phyloP scores from a whole-genome alignment of 1,140 invertebrate species.

The Tyrophagus putrescentiae region DNA sequence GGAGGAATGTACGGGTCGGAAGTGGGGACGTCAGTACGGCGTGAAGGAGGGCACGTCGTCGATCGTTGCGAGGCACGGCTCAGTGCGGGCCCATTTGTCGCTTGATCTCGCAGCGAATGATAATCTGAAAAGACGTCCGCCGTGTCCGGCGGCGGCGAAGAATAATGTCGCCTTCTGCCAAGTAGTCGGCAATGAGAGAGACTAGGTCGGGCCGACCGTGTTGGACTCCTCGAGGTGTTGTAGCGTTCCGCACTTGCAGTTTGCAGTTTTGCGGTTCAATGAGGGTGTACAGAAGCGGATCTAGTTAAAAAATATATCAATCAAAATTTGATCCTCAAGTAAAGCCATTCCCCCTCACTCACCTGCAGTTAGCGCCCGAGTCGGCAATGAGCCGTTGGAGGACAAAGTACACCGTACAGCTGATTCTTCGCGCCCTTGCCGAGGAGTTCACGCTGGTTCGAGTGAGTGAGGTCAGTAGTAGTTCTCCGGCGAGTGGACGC shows the following conservation, averaged over 20 bases:
- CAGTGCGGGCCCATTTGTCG: no score
- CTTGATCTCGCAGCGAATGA: background rate
- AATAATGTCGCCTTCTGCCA: background rate
- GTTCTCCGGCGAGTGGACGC: background rate
- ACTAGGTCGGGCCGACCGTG: background rate
- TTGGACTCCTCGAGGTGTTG: background rate
- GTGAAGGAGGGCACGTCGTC: conserved; percentile 25
- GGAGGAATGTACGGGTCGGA: background rate
- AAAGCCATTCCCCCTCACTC: no score
- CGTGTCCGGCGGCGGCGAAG: background rate
- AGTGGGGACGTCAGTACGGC: conserved; percentile 8
- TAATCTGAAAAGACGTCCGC: background rate
- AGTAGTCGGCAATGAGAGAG: background rate
- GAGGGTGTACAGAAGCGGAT: background rate
- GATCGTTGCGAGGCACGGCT: conserved; percentile 20
- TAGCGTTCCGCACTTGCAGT: background rate
- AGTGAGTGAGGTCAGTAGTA: background rate
- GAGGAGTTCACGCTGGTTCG: background rate
- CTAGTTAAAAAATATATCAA: background rate
- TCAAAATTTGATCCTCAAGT: background rate
- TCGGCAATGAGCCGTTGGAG: background rate
- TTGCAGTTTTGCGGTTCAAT: background rate
- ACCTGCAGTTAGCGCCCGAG: background rate
- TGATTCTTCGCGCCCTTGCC: background rate
- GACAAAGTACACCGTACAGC: background rate